A percentile compares a stretch with the other conserved stretches of the same genome.
phyloP scores from a whole-genome alignment of 2,888 invertebrate species.

The Cryptocheilus praepositus region DNA sequence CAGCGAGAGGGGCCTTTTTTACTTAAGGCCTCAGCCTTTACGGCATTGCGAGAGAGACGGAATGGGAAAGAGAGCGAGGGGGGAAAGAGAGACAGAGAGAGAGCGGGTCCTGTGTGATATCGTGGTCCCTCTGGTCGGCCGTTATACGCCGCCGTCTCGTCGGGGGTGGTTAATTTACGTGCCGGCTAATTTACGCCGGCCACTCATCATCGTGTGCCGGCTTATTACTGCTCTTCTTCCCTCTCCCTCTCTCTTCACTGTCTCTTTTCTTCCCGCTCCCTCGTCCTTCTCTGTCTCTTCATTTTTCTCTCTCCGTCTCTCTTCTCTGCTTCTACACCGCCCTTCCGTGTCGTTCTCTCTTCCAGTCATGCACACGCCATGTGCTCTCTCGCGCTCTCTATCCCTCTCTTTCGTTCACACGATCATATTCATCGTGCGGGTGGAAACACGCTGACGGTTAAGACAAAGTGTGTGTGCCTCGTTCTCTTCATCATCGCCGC shows the following conservation, averaged over 20 bases:
- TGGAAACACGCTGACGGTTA: conserved; percentile 31
- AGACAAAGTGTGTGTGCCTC: conserved; percentile 39
- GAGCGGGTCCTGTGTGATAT: conserved; percentile 28
- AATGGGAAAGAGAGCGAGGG: conserved; percentile 19
- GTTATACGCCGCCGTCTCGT: conserved; percentile 39
- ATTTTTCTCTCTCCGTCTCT: background rate
- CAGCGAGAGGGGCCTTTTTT: conserved; percentile 38
- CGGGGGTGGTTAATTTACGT: conserved; percentile 71
- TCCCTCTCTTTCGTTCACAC: background rate
- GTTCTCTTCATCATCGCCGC: conserved; percentile 36
- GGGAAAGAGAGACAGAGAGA: conserved; percentile 20
- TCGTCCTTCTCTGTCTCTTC: conserved; percentile 3
- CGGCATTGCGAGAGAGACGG: conserved; percentile 11
- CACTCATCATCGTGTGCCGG: conserved; percentile 63
- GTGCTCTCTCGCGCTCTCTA: background rate
- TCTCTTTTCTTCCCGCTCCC: too few species aligned
- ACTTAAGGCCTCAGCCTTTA: conserved; percentile 20
- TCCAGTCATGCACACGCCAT: background rate
- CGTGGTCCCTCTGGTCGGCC: conserved; percentile 10
- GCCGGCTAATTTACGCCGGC: conserved; percentile 67
- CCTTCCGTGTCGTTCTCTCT: conserved; percentile 6
- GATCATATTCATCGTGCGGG: conserved; percentile 24
- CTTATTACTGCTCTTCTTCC: conserved; percentile 56
- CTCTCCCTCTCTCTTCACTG: conserved; percentile 11
- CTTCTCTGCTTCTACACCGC: too few species aligned